Percentiles rank a stretch among this genome's conserved stretches.
phyloP scores from a whole-genome alignment of 2,797 vertebrate genomes.

The Apogon hyalosoma region DNA sequence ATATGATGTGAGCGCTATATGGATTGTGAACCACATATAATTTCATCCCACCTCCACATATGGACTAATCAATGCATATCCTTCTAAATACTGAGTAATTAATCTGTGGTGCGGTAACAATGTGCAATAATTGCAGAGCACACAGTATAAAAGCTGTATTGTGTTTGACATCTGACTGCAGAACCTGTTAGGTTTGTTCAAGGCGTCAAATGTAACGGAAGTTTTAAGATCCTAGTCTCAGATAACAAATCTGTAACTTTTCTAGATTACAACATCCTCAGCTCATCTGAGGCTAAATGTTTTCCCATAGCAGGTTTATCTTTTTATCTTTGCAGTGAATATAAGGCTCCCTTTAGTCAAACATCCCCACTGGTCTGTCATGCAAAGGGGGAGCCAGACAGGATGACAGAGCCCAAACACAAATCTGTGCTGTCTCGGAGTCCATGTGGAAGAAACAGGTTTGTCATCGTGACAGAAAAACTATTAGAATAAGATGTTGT shows the following conservation, averaged over 20 bases:
- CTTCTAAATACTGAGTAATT: too few relatives aligned
- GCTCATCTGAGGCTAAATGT: constrained; percentile 51
- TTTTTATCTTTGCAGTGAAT: constrained; percentile 66
- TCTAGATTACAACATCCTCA: constrained; percentile 44
- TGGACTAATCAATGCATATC: background rate
- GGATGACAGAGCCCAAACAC: constrained; percentile 49
- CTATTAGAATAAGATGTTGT: constrained; percentile 8
- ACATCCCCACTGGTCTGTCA: too few relatives aligned
- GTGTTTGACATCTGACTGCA: constrained; percentile 28
- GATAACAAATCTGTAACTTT: constrained; percentile 55
- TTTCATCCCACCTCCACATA: constrained; percentile 19
- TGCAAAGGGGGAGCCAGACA: constrained; percentile 44
- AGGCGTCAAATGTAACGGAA: constrained; percentile 45
- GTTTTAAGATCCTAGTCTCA: constrained; percentile 36
- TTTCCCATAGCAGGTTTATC: constrained; percentile 58
- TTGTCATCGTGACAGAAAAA: constrained; percentile 20
- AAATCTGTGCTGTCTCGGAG: constrained; percentile 33
- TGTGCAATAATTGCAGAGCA: background rate
- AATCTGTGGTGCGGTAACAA: too few relatives aligned
- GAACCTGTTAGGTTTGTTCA: constrained; percentile 58
- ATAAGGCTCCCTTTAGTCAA: constrained; percentile 15
- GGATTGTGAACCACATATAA: constrained; percentile 15
- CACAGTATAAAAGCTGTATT: constrained; percentile 32
- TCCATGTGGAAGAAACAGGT: constrained; percentile 11
- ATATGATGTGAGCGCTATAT: constrained; percentile 6